A percentile compares a stretch with the other conserved stretches of the same genome.
phyloP scores from a whole-genome alignment of 2,113 vertebrate genomes.

The Hoplias malabaricus region DNA sequence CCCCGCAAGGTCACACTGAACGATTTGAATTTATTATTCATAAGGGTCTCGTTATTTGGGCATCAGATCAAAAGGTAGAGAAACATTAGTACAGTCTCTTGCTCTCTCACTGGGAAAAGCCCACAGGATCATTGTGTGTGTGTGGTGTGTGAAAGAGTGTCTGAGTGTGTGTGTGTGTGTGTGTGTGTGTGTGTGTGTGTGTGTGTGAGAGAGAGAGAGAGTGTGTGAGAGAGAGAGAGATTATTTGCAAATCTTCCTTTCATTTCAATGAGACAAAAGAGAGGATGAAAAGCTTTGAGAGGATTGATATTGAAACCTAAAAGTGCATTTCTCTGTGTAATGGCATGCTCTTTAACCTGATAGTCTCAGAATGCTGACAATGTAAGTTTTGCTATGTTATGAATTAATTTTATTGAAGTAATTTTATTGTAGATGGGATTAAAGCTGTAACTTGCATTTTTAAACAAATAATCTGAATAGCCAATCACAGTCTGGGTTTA shows the following conservation, averaged over 20 bases:
- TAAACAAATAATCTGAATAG: background rate
- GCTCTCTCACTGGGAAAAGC: constrained; percentile 26
- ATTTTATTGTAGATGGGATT: background rate
- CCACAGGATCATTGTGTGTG: background rate
- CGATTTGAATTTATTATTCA: constrained; percentile 57
- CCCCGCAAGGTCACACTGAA: constrained; percentile 43
- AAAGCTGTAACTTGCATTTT: background rate
- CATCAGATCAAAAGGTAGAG: constrained; percentile 52
- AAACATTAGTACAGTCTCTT: constrained; percentile 49
- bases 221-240: background rate
- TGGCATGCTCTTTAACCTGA: background rate
- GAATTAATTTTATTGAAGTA: too few relatives aligned
- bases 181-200: too few relatives aligned
- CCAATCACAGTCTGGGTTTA: too few relatives aligned
- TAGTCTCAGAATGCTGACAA: background rate
- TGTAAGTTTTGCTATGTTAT: too few relatives aligned
- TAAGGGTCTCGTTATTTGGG: constrained; percentile 49
- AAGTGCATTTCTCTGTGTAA: constrained; percentile 13
- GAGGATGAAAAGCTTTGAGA: background rate
- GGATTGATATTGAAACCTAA: background rate
- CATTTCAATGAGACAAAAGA: constrained; percentile 3
- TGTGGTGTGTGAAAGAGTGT: too few relatives aligned
- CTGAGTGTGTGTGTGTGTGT: too few relatives aligned
- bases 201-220: too few relatives aligned
- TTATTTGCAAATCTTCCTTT: constrained; percentile 9